Evolutionary conservation across 2,797 vertebrate species (phyloP), one percentile per base, ranked within the genome.

Genomic region (Lepus townsendii): DNA sequence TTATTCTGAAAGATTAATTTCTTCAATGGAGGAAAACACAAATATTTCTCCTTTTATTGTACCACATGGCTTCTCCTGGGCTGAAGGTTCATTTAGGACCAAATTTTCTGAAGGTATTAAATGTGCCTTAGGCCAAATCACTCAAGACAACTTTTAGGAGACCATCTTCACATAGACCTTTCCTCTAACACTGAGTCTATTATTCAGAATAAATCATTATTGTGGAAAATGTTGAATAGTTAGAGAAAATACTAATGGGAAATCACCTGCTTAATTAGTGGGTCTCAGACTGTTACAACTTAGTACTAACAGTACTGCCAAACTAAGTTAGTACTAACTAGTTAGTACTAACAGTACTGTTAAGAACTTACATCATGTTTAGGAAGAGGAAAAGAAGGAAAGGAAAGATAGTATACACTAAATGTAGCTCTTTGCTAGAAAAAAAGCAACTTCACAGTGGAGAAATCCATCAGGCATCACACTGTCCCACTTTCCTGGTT

Each of bases 21-120:
- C 50, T 24, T 89, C 79, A 86, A n/a, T 66, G 57, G 17, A 82
- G n/a, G 7, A 65, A 47, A 35, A 35, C 27, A 14, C 2, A 68
- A 52, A 82, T 47, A 47, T 60, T 68, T 68, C 17, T 63, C 86
- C 27, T 63, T 84, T 94, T 7, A 30, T 32, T 60, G 86, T 35
- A 42, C 8, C 22, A 26, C 27, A 54, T 19, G 32, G 42, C 27
- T 91, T 63, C 30, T 82, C 6, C 62, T 62, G 26, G 54, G 4
- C 1, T 62, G 52, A 30, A 24, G 4, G 7, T 60, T 6, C 26
- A 65, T 65, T 65, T 85, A 62, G 24, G n/a, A 89, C 0, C n/a
- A 80, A 73, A 69, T 92, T 71, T 95, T 50, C 77, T 93, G 60
- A 79, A 82, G 19, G n/a, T 50, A 11, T 60, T 42, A 83, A 79